Conservation (phyloP, 2,113 vertebrate species). For the Rana temporaria region DNA sequence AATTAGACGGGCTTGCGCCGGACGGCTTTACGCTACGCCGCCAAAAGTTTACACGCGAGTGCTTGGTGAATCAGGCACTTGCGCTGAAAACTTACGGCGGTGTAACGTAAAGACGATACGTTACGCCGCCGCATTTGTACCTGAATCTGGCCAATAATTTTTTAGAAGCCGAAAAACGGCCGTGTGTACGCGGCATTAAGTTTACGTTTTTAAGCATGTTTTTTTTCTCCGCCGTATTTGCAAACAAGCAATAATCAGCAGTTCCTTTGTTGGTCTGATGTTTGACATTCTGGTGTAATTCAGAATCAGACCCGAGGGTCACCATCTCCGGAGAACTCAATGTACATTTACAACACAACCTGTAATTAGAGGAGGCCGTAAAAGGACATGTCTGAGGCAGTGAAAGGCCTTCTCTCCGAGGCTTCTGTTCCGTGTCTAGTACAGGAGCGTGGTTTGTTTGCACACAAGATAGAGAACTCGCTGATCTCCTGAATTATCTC, state of each 20-base stretch:
- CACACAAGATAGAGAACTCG: neutral
- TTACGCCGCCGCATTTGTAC: too few species aligned
- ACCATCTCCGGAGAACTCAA: neutral
- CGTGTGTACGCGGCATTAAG: too few species aligned
- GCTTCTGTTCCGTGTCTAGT: constrained; percentile 2
- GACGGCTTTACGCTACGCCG: too few species aligned
- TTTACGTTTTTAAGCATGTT: neutral
- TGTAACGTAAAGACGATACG: too few species aligned
- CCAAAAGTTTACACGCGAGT: too few species aligned
- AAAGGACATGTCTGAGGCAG: neutral
- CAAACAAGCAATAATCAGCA: neutral
- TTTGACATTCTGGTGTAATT: neutral
- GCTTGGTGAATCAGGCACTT: too few species aligned
- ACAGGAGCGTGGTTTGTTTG: constrained; percentile 30
- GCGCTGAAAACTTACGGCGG: too few species aligned
- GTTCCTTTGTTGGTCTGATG: neutral
- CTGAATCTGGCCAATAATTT: too few species aligned
- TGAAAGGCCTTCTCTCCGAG: neutral
- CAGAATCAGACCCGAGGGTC: neutral
- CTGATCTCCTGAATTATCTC: neutral
- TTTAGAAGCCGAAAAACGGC: too few species aligned
- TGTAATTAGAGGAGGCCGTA: constrained; percentile 3
- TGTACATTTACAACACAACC: neutral
- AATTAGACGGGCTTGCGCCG: too few species aligned
- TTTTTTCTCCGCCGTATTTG: neutral